Percentiles rank a stretch among this genome's conserved stretches.
phyloP scores from a whole-genome alignment of 2,113 vertebrate species.

The Spea bombifrons region DNA sequence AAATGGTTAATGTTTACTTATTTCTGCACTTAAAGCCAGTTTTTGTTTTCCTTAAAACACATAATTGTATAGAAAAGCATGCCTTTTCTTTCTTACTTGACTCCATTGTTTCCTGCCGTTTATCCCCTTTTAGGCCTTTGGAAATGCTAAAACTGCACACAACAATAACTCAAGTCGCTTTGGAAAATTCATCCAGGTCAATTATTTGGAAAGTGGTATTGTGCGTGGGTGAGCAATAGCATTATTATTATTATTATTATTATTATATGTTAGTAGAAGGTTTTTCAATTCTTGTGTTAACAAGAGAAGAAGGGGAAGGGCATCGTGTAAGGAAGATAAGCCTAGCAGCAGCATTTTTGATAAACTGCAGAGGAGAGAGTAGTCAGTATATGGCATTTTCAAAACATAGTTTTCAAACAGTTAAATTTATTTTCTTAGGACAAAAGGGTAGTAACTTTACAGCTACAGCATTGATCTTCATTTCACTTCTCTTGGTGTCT shows the following conservation, averaged over 20 bases:
- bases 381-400: background rate
- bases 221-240: conserved; percentile 82
- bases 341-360: background rate
- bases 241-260: no score
- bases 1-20: no score
- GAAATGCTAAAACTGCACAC: conserved; percentile 88
- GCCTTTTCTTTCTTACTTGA: background rate
- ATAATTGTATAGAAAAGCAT: background rate
- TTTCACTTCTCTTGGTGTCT: conserved; percentile 21
- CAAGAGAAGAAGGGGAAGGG: background rate
- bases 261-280: no score
- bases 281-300: no score
- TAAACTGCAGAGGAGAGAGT: background rate
- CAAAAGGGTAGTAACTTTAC: no score
- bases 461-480: no score
- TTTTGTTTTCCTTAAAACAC: background rate
- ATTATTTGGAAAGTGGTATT: conserved; percentile 89
- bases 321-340: no score
- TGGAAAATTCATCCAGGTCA: conserved; percentile 95
- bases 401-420: background rate
- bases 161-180: conserved; percentile 98
- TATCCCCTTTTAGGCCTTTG: conserved; percentile 75
- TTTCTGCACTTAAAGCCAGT: background rate
- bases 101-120: conserved; percentile 21
- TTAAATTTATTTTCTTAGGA: background rate